Percentiles rank a stretch among this genome's conserved stretches.
Conservation (phyloP, 2,113 vertebrate genomes). For the Bos indicus region DNA sequence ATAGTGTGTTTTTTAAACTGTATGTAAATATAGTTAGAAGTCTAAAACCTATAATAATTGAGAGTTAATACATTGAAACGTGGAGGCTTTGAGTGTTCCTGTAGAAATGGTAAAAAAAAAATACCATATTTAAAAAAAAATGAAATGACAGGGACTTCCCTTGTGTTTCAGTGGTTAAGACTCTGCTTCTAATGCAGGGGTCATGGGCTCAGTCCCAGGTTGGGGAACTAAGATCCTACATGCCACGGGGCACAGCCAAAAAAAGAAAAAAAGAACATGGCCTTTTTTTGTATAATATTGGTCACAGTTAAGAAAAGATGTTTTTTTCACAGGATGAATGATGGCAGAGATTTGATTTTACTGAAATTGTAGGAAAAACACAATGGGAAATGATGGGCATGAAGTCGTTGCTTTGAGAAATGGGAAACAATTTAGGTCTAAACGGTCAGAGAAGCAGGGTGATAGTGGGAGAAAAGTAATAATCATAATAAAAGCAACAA, state of each 20-base stretch:
- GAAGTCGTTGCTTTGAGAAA: slow-evolving; percentile 21
- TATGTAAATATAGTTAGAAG: background rate
- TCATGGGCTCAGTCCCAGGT: background rate
- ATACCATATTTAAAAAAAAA: background rate
- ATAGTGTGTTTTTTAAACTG: background rate
- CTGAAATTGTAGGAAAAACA: slow-evolving; percentile 1
- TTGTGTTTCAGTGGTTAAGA: background rate
- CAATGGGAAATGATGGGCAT: background rate
- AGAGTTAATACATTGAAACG: background rate
- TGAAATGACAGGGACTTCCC: background rate
- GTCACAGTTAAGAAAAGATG: background rate
- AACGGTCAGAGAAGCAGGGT: slow-evolving; percentile 32
- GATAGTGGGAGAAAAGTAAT: background rate
- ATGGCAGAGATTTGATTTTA: background rate
- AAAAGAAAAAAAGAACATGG: background rate
- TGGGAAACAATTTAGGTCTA: slow-evolving; percentile 22
- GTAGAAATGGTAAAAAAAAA: background rate
- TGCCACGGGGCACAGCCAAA: background rate
- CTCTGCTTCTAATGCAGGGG: background rate
- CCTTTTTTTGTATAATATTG: background rate
- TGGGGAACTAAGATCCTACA: background rate
- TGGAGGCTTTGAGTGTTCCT: background rate
- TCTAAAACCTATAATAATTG: background rate
- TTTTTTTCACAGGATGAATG: background rate
- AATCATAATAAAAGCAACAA: background rate